Percentiles rank a stretch among this genome's conserved stretches.
Conservation (phyloP, 2,888 invertebrate species). For the Itoplectis maculator region DNA sequence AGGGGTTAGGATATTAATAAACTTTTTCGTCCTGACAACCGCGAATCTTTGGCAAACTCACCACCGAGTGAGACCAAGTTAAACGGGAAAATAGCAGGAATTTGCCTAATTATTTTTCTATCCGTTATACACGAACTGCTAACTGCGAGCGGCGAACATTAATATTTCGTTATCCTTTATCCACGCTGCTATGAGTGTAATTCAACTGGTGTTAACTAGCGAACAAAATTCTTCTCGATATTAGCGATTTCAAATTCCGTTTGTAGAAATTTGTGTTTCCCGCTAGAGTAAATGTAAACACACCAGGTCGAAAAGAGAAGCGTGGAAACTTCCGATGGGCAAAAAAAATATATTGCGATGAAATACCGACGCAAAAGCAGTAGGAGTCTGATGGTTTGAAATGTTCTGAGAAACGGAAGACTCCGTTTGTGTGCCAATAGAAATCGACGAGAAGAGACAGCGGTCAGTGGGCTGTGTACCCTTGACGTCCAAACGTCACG, state of each 20-base stretch:
- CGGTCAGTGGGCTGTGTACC: constrained; percentile 11
- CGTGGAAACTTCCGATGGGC: neutral
- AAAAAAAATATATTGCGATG: neutral
- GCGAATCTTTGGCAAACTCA: neutral
- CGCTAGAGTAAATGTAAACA: neutral
- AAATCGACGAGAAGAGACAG: constrained; percentile 22
- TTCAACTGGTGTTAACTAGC: neutral
- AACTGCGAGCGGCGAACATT: neutral
- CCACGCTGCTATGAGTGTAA: neutral
- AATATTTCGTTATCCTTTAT: neutral
- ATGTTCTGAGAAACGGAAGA: neutral
- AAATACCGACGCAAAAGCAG: neutral
- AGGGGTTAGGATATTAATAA: constrained; percentile 14
- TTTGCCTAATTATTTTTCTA: neutral
- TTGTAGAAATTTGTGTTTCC: neutral
- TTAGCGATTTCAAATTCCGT: neutral
- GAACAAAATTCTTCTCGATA: neutral
- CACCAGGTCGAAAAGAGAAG: constrained; percentile 5
- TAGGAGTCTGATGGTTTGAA: neutral
- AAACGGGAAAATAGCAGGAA: constrained; percentile 13
- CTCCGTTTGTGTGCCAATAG: constrained; percentile 13
- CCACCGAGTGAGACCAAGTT: neutral
- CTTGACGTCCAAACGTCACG: constrained; percentile 8
- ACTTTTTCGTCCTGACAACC: constrained; percentile 8
- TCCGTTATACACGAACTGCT: neutral